Percentiles rank a stretch among this genome's conserved stretches.
Conservation (phyloP, 1,140 invertebrate genomes). For the Tetragnatha versicolor region DNA sequence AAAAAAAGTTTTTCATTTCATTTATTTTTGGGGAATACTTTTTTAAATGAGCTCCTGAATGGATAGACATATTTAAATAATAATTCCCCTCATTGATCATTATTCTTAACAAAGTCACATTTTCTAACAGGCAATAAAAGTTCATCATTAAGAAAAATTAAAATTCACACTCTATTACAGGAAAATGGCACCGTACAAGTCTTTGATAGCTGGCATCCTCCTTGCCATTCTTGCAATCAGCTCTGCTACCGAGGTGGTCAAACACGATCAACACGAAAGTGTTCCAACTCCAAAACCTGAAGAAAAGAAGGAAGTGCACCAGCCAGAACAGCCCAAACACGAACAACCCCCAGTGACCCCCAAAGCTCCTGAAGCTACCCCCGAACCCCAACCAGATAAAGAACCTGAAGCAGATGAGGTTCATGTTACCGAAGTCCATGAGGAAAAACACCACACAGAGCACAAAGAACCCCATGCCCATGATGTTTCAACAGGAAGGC, state of each 20-base stretch:
- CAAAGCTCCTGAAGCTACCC: neutral
- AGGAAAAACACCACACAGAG: neutral
- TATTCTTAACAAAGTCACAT: too few relatives aligned
- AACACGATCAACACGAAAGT: neutral
- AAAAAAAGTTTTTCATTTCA: too few relatives aligned
- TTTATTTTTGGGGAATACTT: too few relatives aligned
- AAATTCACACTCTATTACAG: too few relatives aligned
- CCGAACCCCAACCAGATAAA: neutral
- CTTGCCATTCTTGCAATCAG: neutral
- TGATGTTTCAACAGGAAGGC: neutral
- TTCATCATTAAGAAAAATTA: too few relatives aligned
- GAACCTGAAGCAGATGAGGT: neutral
- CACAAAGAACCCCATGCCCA: neutral
- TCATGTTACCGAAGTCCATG: neutral
- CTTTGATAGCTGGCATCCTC: neutral
- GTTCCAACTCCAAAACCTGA: neutral
- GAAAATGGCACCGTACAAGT: conserved; percentile 2
- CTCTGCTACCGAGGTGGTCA: neutral
- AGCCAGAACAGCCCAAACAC: neutral
- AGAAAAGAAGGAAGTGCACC: neutral
- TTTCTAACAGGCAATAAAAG: too few relatives aligned
- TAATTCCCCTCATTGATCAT: too few relatives aligned
- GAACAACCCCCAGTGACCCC: neutral
- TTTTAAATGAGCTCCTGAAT: too few relatives aligned
- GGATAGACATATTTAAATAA: too few relatives aligned